Base-by-base conservation (phyloP, 2,888 invertebrate species). In the Belgica antarctica region DNA sequence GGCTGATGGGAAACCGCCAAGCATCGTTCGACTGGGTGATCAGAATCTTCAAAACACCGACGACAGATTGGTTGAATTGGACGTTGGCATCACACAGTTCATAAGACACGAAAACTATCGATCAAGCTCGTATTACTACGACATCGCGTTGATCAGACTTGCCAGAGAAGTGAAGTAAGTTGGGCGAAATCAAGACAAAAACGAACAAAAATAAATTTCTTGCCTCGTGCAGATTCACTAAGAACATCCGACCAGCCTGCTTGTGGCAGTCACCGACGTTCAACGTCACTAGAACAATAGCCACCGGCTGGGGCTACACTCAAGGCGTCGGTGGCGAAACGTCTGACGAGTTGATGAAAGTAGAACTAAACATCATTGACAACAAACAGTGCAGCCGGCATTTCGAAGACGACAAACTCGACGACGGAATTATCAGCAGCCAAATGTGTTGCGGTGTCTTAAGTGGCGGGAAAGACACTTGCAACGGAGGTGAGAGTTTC, bases 71-170 rank as follows among this genome's bases (percentile, higher is more conserved):
- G 71, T 75, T 66, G 77, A 78, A 31, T 73, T 73, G 52, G 79
- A 81, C 72, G 77, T 77, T 71, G 71, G 71, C n/a, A 74, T 81
- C 1, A 72, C 71, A 7, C 71, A 76, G 61, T 75, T 78, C 31
- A 76, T 77, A 34, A 72, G 74, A n/a, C 81, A 82, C 74, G 25
- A 28, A 15, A 73, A 77, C 7, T 82, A 82, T 73, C 75, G 73
- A 41, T 77, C 77, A 57, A 77, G 79, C 3, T 73, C 75, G 24
- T 78, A 79, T 74, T 86, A 86, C 74, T 80, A 85, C 71, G 87
- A 87, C 72, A 85, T 87, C 72, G 86, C 85, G 1, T 75, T 87
- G 2, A 72, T 87, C 0, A 78, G 81, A 72, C 76, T 86, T 1
- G 74, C 73, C 5, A 74, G 73, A n/a, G 72, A 72, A 4, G 77